Evolutionary conservation across 2,888 invertebrate genomes (phyloP).

Genomic region (Brachypalpus laphriformis): DNA sequence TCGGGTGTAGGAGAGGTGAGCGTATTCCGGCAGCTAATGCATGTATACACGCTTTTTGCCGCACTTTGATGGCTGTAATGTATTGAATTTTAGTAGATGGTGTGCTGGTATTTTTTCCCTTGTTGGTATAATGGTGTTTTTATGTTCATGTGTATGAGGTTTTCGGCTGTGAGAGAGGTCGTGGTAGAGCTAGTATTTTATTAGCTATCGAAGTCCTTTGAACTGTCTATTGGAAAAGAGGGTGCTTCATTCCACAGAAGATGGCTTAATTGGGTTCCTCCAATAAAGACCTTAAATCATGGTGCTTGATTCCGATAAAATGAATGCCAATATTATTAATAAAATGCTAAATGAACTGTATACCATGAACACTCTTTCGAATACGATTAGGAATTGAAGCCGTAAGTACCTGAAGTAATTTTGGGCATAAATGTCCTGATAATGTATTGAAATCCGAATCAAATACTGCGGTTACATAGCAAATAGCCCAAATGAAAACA

Average conservation of each 20-base stretch:
- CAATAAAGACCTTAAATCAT: background rate
- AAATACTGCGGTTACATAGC: no score
- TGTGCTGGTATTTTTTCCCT: conserved; percentile 7
- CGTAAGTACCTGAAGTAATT: no score
- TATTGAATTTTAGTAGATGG: conserved; percentile 63
- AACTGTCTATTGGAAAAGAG: conserved; percentile 8
- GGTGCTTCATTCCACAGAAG: background rate
- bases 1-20: background rate
- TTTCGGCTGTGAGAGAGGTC: background rate
- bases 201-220: conserved; percentile 21
- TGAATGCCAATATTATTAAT: no score
- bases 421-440: no score
- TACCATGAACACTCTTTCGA: no score
- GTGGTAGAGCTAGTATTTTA: conserved; percentile 24
- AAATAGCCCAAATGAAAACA: no score
- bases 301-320: background rate
- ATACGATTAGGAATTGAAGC: no score
- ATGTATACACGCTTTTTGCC: conserved; percentile 58
- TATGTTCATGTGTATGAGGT: conserved; percentile 4
- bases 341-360: no score
- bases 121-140: conserved; percentile 34
- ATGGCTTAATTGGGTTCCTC: background rate
- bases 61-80: conserved; percentile 59
- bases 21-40: conserved; percentile 57
- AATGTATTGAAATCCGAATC: no score